Evolutionary conservation across 2,113 vertebrate genomes (phyloP).

Genomic region (Aleadryas rufinucha): DNA sequence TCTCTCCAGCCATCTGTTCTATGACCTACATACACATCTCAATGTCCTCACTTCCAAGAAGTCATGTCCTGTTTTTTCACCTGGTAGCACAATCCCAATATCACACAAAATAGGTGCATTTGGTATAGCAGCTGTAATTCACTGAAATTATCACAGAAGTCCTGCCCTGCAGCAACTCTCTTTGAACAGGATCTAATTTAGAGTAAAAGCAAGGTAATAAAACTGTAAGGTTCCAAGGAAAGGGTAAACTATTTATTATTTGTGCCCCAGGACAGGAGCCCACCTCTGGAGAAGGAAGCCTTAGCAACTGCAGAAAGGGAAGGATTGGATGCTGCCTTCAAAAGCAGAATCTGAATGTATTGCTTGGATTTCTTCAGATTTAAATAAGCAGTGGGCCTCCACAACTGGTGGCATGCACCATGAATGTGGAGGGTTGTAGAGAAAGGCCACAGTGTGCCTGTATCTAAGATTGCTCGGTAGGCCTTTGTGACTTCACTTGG

Average conservation of each 20-base stretch:
- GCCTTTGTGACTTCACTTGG: background rate
- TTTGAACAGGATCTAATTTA: background rate
- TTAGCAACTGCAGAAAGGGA: background rate
- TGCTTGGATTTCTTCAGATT: background rate
- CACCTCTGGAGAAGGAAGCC: background rate
- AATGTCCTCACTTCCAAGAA: background rate
- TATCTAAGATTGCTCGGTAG: background rate
- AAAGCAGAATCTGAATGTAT: background rate
- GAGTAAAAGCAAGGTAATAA: background rate
- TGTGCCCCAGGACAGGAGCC: background rate
- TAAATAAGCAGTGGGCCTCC: background rate
- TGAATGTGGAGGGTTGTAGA: background rate
- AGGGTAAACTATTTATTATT: background rate
- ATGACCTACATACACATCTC: background rate
- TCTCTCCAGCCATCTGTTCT: background rate
- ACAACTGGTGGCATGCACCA: background rate
- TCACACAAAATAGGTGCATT: background rate
- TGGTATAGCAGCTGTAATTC: background rate
- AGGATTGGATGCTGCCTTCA: background rate
- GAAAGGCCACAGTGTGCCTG: background rate
- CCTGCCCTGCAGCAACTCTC: background rate
- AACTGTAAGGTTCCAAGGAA: background rate
- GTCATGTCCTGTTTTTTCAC: background rate
- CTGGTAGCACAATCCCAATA: background rate
- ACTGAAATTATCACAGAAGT: background rate